These are phyloP conservation scores for Sminthurinus aureus DNA, from an alignment of 2,888 invertebrate genomes.

Conservation along the genomic window DNA sequence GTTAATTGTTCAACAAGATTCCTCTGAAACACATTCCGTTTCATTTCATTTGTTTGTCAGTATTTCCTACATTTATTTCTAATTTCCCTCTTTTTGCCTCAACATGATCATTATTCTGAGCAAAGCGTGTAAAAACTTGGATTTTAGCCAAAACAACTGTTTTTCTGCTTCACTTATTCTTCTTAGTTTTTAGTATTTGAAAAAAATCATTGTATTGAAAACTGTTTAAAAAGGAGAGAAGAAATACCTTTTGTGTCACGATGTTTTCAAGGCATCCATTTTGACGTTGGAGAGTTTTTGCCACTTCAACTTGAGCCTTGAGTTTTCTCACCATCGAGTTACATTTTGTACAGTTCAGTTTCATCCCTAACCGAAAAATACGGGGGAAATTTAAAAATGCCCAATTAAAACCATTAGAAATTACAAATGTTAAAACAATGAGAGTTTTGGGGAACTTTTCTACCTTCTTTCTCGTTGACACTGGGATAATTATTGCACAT, in stretches of 20 bases:
- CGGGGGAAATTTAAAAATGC: not conserved
- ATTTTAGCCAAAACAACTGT: too few relatives aligned
- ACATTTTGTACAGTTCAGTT: constrained; percentile 23
- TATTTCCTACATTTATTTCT: too few relatives aligned
- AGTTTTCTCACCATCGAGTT: constrained; percentile 27
- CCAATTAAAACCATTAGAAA: not conserved
- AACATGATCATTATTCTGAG: too few relatives aligned
- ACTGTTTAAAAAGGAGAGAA: not conserved
- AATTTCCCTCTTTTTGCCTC: too few relatives aligned
- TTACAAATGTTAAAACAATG: not conserved
- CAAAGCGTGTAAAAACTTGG: too few relatives aligned
- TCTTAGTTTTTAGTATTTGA: not conserved
- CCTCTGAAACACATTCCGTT: constrained; percentile 25
- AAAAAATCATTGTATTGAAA: not conserved
- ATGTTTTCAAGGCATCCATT: constrained; percentile 42
- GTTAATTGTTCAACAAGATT: constrained; percentile 43
- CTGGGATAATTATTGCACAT: not conserved
- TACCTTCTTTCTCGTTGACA: constrained; percentile 25
- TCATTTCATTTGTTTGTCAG: too few relatives aligned
- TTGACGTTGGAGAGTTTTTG: constrained; percentile 39
- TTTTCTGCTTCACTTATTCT: too few relatives aligned
- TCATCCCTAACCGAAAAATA: constrained; percentile 10
- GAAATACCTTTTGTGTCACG: constrained; percentile 40
- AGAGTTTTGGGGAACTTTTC: not conserved
- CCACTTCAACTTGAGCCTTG: constrained; percentile 28